Evolutionary conservation across 2,797 vertebrate species (phyloP), one percentile per base, ranked within the genome.

Genomic region (Molothrus ater): DNA sequence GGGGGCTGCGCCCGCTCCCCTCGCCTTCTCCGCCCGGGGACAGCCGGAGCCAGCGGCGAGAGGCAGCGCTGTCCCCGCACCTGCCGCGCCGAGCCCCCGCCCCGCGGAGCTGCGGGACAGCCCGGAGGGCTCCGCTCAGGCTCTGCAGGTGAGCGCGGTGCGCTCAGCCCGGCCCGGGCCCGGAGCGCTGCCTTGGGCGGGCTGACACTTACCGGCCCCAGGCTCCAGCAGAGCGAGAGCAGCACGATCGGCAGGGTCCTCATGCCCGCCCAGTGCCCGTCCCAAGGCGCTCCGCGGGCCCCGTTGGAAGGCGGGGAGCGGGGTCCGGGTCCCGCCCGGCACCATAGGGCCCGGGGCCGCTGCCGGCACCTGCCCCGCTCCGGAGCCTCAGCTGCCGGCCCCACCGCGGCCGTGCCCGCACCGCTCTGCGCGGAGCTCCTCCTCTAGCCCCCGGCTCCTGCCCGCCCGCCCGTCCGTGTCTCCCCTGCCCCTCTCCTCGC

Each of bases 191-290:
- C 9, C 64, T 15, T 1, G 43, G 45, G 19, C 25, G 42, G 29
- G 22, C 8, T 1, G 34, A 50, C n/a, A 97, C 97, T 98, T 96
- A 97, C 98, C 79, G 47, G 92, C 21, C 26, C n/a, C 56, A 95
- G 90, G 80, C 86, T 96, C 40, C 93, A 97, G 97, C 97, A 96
- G 90, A 97, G 91, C 54, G 94, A 95, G 28, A 87, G 85, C 64
- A 97, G 80, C 54, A 97, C 81, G 78, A 97, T 28, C 66, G 76
- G 85, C 87, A 91, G 84, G 80, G 42, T 71, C 81, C 64, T 86
- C 96, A 97, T 97, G 80, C 92, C 94, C 20, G 65, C 86, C 80
- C 14, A 34, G 68, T 3, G 64, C 53, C 57, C 36, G 59, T 38
- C 8, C 59, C 11, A 13, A 28, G 79, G 48, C 75, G 79, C 71